Evolutionary conservation across 2,888 invertebrate species (phyloP).

Genomic region (Sinelater perroti): DNA sequence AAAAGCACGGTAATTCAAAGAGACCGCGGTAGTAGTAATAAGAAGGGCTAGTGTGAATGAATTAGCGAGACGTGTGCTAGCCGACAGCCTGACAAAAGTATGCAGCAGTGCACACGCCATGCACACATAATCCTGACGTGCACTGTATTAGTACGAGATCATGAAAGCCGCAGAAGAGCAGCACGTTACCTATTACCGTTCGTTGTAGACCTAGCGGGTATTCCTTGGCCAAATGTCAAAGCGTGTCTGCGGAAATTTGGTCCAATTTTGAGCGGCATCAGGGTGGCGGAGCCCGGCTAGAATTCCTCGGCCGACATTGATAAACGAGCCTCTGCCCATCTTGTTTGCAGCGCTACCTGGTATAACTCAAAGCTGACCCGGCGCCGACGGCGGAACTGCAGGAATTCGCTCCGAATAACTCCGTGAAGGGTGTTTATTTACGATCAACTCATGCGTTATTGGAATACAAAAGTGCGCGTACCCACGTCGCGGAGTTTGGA

Average conservation of each 20-base stretch:
- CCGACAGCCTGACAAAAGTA: slow-evolving; percentile 38
- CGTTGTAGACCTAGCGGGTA: slow-evolving; percentile 29
- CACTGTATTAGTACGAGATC: slow-evolving; percentile 17
- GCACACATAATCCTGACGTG: slow-evolving; percentile 25
- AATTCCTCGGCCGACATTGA: slow-evolving; percentile 46
- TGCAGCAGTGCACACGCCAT: slow-evolving; percentile 40
- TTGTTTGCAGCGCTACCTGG: slow-evolving; percentile 47
- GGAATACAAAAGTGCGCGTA: slow-evolving; percentile 48
- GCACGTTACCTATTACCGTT: slow-evolving; percentile 28
- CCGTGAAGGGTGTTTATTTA: slow-evolving; percentile 51
- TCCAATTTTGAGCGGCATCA: slow-evolving; percentile 46
- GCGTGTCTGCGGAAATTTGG: slow-evolving; percentile 37
- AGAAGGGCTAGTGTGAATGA: slow-evolving; percentile 42
- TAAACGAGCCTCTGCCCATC: slow-evolving; percentile 46
- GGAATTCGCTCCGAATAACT: slow-evolving; percentile 48
- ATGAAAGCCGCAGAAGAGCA: slow-evolving; percentile 15
- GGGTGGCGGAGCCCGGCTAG: slow-evolving; percentile 30
- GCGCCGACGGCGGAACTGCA: slow-evolving; percentile 31
- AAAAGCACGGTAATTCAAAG: slow-evolving; percentile 40
- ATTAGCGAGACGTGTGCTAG: slow-evolving; percentile 45
- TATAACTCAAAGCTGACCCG: slow-evolving; percentile 43
- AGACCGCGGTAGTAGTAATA: slow-evolving; percentile 29
- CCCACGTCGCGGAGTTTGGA: slow-evolving; percentile 33
- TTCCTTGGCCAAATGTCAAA: slow-evolving; percentile 43
- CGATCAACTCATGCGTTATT: slow-evolving; percentile 50